phyloP scores from a whole-genome alignment of 2,797 vertebrate genomes.

The Cirrhinus molitorella region DNA sequence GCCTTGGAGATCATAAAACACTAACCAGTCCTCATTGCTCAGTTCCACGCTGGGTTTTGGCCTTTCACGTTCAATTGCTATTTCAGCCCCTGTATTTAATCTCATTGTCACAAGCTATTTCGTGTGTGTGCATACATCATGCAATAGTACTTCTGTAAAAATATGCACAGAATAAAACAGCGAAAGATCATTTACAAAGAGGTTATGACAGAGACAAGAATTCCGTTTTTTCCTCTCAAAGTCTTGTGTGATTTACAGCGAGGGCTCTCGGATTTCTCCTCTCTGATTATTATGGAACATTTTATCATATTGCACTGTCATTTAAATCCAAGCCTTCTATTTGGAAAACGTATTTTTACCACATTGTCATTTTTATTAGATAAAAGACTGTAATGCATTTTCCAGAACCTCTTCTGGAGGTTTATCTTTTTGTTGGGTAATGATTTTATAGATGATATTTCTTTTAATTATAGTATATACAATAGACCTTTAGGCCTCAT shows the following conservation, averaged over 20 bases:
- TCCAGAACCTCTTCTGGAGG: neutral
- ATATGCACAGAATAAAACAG: constrained; percentile 22
- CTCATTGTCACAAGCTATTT: constrained; percentile 20
- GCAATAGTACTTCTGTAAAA: constrained; percentile 13
- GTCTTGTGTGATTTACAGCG: constrained; percentile 15
- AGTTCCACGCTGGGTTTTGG: constrained; percentile 17
- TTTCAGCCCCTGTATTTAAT: constrained; percentile 38
- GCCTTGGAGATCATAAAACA: constrained; percentile 21
- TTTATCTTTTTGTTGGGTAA: neutral
- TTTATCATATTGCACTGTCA: constrained; percentile 24
- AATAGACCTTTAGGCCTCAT: neutral
- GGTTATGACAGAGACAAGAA: neutral
- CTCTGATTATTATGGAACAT: constrained; percentile 38
- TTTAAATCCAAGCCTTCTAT: constrained; percentile 40
- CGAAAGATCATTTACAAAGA: constrained; percentile 31
- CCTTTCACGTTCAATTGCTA: constrained; percentile 3
- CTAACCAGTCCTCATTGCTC: neutral
- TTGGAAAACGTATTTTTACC: constrained; percentile 9
- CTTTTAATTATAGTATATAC: neutral
- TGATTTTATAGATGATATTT: neutral
- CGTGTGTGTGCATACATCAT: neutral
- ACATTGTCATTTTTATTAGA: constrained; percentile 42
- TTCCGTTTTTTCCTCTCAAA: neutral
- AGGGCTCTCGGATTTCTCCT: constrained; percentile 27
- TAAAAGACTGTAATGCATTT: constrained; percentile 27